Evolutionary conservation across 2,888 invertebrate species (phyloP).

Genomic region (Chrysodeixis includens): DNA sequence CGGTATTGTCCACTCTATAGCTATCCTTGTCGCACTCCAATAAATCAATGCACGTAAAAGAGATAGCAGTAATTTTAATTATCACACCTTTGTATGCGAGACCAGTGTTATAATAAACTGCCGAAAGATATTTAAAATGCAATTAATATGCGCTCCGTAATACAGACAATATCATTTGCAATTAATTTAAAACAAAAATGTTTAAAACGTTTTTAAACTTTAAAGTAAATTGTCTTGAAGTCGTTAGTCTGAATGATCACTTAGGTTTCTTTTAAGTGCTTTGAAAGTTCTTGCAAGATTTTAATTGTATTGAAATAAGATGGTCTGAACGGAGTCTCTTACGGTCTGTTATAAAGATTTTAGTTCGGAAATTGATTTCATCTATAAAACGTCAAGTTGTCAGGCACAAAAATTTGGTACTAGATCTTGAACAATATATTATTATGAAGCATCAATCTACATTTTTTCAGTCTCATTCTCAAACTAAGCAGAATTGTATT

Average conservation of each 20-base stretch:
- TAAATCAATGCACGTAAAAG: not conserved
- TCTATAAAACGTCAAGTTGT: no score
- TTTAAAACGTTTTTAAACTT: not conserved
- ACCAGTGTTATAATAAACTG: constrained; percentile 8
- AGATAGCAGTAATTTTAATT: constrained; percentile 10
- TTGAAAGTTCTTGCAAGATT: no score
- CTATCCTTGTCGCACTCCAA: not conserved
- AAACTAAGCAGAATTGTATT: no score
- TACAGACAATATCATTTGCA: constrained; percentile 28
- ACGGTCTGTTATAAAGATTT: no score
- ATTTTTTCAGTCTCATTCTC: no score
- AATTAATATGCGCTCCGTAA: constrained; percentile 47
- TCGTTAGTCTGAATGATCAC: no score
- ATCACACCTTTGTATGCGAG: constrained; percentile 39
- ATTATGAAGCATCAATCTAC: no score
- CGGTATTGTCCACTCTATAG: not conserved
- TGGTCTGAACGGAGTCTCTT: no score
- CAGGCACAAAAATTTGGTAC: no score
- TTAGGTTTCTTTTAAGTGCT: not conserved
- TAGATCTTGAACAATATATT: no score
- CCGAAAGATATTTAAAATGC: constrained; percentile 30
- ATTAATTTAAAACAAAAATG: constrained; percentile 26
- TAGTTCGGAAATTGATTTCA: no score
- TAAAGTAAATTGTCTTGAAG: constrained; percentile 23
- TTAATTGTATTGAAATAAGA: no score